phyloP scores from a whole-genome alignment of 2,888 invertebrate genomes.

The Malthinus flaveolus region DNA sequence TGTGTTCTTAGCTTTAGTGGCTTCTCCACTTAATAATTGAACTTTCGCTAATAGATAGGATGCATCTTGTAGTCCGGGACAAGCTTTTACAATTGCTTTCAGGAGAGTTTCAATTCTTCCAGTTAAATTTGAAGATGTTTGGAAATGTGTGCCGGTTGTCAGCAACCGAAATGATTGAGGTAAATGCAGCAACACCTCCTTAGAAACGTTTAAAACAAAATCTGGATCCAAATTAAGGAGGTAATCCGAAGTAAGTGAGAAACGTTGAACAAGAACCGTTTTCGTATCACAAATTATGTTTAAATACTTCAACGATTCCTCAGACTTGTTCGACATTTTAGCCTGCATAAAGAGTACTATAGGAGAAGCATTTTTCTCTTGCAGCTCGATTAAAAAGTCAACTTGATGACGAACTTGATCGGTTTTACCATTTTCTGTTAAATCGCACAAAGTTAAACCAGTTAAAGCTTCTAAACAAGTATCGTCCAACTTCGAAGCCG shows the following conservation, averaged over 20 bases:
- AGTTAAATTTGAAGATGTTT: conserved; percentile 51
- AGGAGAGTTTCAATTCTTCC: conserved; percentile 68
- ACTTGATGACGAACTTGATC: conserved; percentile 84
- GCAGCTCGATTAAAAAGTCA: conserved; percentile 80
- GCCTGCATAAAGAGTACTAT: conserved; percentile 73
- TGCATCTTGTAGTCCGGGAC: conserved; percentile 76
- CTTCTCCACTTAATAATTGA: conserved; percentile 79
- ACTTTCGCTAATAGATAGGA: conserved; percentile 76
- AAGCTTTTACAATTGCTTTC: conserved; percentile 73
- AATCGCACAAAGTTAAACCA: conserved; percentile 83
- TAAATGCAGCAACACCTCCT: conserved; percentile 74
- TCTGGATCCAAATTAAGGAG: conserved; percentile 80
- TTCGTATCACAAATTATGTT: conserved; percentile 66
- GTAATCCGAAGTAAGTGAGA: conserved; percentile 76
- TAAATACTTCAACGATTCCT: conserved; percentile 62
- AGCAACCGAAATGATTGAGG: conserved; percentile 55
- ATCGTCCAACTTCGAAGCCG: conserved; percentile 82
- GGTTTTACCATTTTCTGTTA: conserved; percentile 70
- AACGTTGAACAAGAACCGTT: conserved; percentile 56
- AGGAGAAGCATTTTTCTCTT: conserved; percentile 68
- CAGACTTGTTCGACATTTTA: conserved; percentile 61
- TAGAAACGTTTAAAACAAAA: conserved; percentile 77
- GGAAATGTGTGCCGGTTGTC: conserved; percentile 28
- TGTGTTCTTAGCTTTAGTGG: conserved; percentile 69
- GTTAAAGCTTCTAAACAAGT: conserved; percentile 78